Conservation (phyloP, 2,888 invertebrate genomes). For the Xestobium rufovillosum region DNA sequence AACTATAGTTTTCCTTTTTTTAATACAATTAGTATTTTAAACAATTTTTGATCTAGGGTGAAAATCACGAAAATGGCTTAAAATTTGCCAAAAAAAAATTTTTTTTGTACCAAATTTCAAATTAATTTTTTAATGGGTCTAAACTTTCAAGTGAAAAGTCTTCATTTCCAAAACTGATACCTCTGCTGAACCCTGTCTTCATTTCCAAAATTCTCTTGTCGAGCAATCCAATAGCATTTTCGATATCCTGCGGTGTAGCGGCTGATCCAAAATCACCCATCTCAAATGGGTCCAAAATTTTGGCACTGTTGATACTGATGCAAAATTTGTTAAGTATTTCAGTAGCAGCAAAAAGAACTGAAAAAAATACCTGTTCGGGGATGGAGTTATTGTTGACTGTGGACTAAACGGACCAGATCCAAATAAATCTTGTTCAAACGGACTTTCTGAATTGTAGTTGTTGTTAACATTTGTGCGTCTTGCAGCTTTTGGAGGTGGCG, state of each 20-base stretch:
- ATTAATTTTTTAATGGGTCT: slow-evolving; percentile 76
- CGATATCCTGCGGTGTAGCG: slow-evolving; percentile 52
- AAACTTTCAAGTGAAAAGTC: slow-evolving; percentile 92
- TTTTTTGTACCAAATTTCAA: slow-evolving; percentile 13
- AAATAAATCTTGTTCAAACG: slow-evolving; percentile 64
- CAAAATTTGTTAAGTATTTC: no score
- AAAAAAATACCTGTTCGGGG: slow-evolving; percentile 30
- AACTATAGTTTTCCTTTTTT: background rate
- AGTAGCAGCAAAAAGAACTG: no score
- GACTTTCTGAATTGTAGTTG: slow-evolving; percentile 36
- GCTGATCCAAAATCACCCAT: slow-evolving; percentile 64
- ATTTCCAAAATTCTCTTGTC: slow-evolving; percentile 79
- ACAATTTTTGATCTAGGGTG: slow-evolving; percentile 1
- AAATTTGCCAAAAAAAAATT: background rate
- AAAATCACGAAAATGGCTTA: background rate
- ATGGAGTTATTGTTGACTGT: slow-evolving; percentile 31
- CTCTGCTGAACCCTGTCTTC: slow-evolving; percentile 89
- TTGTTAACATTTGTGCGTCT: slow-evolving; percentile 40
- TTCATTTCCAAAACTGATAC: slow-evolving; percentile 81
- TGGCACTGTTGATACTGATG: slow-evolving; percentile 38
- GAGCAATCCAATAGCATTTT: slow-evolving; percentile 69
- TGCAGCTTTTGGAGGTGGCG: slow-evolving; percentile 78
- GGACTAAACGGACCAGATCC: slow-evolving; percentile 69
- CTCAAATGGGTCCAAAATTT: slow-evolving; percentile 70
- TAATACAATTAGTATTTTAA: background rate